Evolutionary conservation across 2,797 vertebrate species (phyloP), one percentile per base, ranked within the genome.

Genomic region (Glyptemys insculpta): DNA sequence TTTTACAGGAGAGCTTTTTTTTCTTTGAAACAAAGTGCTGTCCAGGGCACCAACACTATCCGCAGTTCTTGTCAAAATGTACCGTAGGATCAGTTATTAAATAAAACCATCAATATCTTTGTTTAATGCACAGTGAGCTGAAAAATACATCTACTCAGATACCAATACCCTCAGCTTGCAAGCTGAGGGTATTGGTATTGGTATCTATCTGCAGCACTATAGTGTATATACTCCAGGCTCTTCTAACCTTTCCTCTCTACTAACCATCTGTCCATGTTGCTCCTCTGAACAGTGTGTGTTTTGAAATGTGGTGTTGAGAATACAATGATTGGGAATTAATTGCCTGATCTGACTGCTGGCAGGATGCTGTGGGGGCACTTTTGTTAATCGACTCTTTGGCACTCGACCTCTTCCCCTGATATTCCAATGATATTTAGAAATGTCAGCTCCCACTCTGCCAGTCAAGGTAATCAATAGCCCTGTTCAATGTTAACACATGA

Each of bases 91-190:
- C 15, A 94, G 62, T 56, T 89, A 59, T 34, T 90, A 88, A 95
- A 95, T 93, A 80, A 91, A 96, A 88, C 82, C 89, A 14, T 37
- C 91, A 87, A 82, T 80, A 74, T 0, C n/a, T 96, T 85, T 92
- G 80, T 93, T 95, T 93, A 93, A 88, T 86, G 92, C 91, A 79
- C 68, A 85, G 4, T 59, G 65, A 93, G 14, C 57, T 91, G 89
- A 96, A 96, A 94, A 91, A 94, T 21, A 50, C 7, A 31, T 81
- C 79, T 91, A 88, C 65, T 81, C 19, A 2, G 1, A 94, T 74
- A 92, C 56, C 86, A 91, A 6, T 96, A 87, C 81, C 83, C 56
- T 27, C 74, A 91, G 88, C 49, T 83, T 93, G 81, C 78, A 94
- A 50, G 56, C 59, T 95, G 44, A 44, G 44, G 44, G 6, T 44